A percentile compares a stretch with the other conserved stretches of the same genome.
Evolutionary conservation across 2,888 invertebrate species (phyloP).

Genomic region (Ceriagrion tenellum): DNA sequence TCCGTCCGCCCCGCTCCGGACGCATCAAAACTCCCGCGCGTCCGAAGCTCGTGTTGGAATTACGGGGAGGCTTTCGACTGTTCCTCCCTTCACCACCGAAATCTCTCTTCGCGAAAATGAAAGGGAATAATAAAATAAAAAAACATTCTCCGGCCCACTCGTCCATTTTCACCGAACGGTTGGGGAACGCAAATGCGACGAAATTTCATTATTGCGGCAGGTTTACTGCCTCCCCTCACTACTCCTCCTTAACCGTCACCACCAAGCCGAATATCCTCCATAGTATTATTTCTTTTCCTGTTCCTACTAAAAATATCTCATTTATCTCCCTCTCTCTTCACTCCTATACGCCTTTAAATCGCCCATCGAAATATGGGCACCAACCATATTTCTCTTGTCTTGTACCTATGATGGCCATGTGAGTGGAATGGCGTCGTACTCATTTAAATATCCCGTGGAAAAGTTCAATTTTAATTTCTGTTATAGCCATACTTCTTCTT

Average conservation of each 20-base stretch:
- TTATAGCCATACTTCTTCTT: too few species aligned
- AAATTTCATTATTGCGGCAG: constrained; percentile 30
- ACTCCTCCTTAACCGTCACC: neutral
- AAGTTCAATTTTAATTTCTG: too few species aligned
- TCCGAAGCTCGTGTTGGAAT: too few species aligned
- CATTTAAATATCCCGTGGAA: too few species aligned
- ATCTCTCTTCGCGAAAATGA: neutral
- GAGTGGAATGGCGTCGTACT: too few species aligned
- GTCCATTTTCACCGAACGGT: neutral
- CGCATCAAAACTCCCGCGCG: too few species aligned
- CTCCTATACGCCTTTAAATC: neutral
- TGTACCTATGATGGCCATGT: too few species aligned
- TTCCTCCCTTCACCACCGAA: neutral
- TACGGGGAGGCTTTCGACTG: too few species aligned
- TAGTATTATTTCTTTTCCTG: neutral
- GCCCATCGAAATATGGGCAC: too few species aligned
- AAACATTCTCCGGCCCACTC: neutral
- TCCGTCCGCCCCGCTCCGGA: too few species aligned
- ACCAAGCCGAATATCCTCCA: neutral
- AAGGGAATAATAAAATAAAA: too few species aligned
- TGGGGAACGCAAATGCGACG: neutral
- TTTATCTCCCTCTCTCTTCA: neutral
- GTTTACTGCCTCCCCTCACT: neutral
- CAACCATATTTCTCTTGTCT: too few species aligned
- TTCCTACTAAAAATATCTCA: neutral